Evolutionary conservation across 2,797 vertebrate genomes (phyloP), one percentile per base, ranked within the genome.

Genomic region (Manis pentadactyla): DNA sequence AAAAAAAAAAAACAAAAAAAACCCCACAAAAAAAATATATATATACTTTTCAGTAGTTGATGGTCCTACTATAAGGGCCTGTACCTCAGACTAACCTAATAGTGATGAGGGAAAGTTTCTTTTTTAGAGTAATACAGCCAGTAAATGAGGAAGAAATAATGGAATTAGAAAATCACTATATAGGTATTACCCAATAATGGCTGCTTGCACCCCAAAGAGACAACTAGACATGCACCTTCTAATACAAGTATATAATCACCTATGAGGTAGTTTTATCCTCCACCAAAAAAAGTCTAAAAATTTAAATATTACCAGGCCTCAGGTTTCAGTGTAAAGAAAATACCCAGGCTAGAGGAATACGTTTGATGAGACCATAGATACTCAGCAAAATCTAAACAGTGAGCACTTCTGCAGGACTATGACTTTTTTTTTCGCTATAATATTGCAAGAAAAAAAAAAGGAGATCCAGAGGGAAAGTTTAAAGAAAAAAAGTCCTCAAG

Each of bases 311-410:
- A 53, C 51, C n/a, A 88, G 78, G 49, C 73, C 81, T 93, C 12
- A 82, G 27, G n/a, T 93, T 95, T 95, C 68, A 87, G 66, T 74
- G 87, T 87, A 75, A 17, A 92, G 83, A 88, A 95, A 83, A 78
- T 73, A 49, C 23, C 51, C 10, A 42, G n/a, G 11, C 34, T 63
- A 68, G 66, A 92, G 23, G 59, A 74, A 55, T 59, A 74, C 85
- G n/a, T 94, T 89, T 57, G 64, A 49, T 77, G 63, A 88, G 8
- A 59, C 46, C 49, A 49, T 34, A 6, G 59, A 68, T 82, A 73
- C 19, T 77, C 51, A 91, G 59, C 49, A 78, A 94, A 87, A 90
- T 68, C 25, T 63, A 87, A 34, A 82, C 34, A 68, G 2, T 69
- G 39, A 55, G 21, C 23, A 73, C 25, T 21, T 83, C 53, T 68